Evolutionary conservation across 2,797 vertebrate genomes (phyloP).

Genomic region (Artibeus lituratus): DNA sequence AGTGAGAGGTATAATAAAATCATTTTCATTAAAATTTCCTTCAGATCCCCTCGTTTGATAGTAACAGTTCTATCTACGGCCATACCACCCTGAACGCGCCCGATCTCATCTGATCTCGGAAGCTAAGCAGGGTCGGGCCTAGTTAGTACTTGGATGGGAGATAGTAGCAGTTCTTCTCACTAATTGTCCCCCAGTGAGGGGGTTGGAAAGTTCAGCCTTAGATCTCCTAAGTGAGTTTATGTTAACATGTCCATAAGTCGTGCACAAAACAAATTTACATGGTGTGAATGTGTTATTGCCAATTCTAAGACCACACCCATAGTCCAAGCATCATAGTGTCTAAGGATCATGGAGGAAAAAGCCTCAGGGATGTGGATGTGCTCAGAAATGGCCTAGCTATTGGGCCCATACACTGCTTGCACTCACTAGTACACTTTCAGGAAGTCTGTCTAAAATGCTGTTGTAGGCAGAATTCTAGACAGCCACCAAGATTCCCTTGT

Average conservation of each 20-base stretch:
- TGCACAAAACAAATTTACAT: neutral
- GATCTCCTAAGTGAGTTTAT: neutral
- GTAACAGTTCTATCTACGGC: neutral
- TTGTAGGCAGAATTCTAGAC: neutral
- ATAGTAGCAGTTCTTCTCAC: neutral
- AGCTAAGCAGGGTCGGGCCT: too few relatives aligned
- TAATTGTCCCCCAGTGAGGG: neutral
- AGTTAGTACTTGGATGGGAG: too few relatives aligned
- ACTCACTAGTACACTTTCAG: neutral
- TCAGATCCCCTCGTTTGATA: neutral
- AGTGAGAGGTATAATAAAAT: neutral
- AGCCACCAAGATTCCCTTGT: neutral
- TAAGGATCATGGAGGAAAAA: neutral
- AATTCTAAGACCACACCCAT: neutral
- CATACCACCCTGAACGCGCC: too few relatives aligned
- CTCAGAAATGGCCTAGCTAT: neutral
- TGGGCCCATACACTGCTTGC: neutral
- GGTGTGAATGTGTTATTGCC: neutral
- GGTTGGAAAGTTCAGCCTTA: neutral
- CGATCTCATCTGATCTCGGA: too few relatives aligned
- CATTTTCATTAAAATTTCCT: neutral
- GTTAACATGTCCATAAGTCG: neutral
- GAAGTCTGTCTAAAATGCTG: neutral
- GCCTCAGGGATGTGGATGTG: neutral
- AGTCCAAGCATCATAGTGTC: neutral